Evolutionary conservation across 2,888 invertebrate species (phyloP).

Genomic region (Coleophora flavipennella): DNA sequence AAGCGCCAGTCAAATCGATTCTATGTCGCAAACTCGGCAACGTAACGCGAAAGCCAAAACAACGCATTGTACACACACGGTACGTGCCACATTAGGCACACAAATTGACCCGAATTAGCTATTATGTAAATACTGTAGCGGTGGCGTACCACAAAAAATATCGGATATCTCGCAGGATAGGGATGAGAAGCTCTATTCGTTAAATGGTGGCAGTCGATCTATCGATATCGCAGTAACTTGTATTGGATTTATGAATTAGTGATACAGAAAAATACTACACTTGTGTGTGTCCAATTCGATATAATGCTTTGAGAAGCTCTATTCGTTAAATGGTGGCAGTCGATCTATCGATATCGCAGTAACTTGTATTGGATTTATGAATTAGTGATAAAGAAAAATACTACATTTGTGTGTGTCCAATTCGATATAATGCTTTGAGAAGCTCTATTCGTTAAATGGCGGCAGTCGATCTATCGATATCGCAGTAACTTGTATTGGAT

Average conservation of each 20-base stretch:
- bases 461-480: neutral
- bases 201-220: neutral
- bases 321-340: neutral
- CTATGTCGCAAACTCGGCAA: slow-evolving; percentile 4
- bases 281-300: no score
- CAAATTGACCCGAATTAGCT: slow-evolving; percentile 38
- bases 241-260: no score
- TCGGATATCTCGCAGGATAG: slow-evolving; percentile 29
- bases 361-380: no score
- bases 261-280: no score
- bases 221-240: no score
- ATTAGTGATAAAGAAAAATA: no score
- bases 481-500: no score
- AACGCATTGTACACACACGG: slow-evolving; percentile 17
- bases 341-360: no score
- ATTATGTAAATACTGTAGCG: slow-evolving; percentile 32
- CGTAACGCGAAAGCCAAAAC: slow-evolving; percentile 1
- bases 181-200: neutral
- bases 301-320: slow-evolving; percentile 2
- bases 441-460: neutral
- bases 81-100: slow-evolving; percentile 18
- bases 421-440: no score
- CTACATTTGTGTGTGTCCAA: no score
- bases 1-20: slow-evolving; percentile 1
- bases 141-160: slow-evolving; percentile 28